Percentiles rank a stretch among this genome's conserved stretches.
Conservation (phyloP, 2,888 invertebrate species). For the Pteria penguin region DNA sequence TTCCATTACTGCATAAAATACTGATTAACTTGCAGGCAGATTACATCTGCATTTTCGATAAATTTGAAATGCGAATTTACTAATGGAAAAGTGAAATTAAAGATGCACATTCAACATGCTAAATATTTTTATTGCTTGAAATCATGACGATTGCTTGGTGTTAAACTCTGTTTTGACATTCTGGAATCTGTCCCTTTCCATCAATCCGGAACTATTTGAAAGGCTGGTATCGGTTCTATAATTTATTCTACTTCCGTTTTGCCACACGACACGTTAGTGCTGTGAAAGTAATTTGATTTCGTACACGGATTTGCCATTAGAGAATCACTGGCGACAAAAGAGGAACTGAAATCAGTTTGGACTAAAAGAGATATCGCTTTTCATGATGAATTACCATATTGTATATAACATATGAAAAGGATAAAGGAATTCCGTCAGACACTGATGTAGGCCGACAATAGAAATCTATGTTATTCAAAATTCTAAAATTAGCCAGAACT, state of each 20-base stretch:
- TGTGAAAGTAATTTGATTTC: not conserved
- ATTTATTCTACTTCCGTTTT: constrained; percentile 31
- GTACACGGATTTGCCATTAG: constrained; percentile 28
- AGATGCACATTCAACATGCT: constrained; percentile 13
- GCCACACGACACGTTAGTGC: constrained; percentile 1
- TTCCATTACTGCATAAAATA: too few species aligned
- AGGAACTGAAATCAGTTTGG: not conserved
- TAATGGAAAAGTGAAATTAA: constrained; percentile 22
- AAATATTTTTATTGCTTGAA: too few species aligned
- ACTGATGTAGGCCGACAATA: too few species aligned
- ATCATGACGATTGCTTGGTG: too few species aligned
- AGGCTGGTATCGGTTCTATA: not conserved
- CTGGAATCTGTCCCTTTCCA: not conserved
- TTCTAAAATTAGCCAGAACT: too few species aligned
- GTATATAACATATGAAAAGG: too few species aligned
- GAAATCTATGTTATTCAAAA: too few species aligned
- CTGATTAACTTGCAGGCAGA: too few species aligned
- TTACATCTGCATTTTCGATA: too few species aligned
- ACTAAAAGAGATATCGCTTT: not conserved
- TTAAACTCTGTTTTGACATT: not conserved
- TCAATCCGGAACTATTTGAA: constrained; percentile 25
- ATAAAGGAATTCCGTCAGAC: too few species aligned
- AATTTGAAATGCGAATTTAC: constrained; percentile 1
- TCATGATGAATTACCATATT: not conserved
- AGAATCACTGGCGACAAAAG: not conserved